Evolutionary conservation across 2,888 invertebrate genomes (phyloP).

Genomic region (Griposia aprilina): DNA sequence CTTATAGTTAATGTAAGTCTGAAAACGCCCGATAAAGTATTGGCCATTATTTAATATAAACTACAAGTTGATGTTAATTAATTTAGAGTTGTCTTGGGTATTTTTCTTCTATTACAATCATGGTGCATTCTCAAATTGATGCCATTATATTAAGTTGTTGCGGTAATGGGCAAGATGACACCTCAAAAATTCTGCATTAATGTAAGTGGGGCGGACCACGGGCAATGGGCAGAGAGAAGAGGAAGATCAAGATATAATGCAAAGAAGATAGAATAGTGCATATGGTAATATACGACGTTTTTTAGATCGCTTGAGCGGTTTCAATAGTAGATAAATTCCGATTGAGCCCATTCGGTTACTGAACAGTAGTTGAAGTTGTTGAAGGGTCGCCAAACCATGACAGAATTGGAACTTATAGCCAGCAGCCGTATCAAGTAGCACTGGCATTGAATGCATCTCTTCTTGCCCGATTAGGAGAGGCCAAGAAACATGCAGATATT

Average conservation of each 20-base stretch:
- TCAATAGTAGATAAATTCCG: too few species aligned
- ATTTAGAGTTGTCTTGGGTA: background rate
- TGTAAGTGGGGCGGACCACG: background rate
- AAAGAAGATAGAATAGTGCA: background rate
- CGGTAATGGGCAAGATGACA: background rate
- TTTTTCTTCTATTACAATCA: background rate
- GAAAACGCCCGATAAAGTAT: too few species aligned
- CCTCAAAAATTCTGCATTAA: background rate
- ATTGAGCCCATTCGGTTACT: too few species aligned
- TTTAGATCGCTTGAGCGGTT: too few species aligned
- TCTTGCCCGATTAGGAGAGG: background rate
- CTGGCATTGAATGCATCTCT: slow-evolving; percentile 18
- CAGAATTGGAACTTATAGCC: background rate
- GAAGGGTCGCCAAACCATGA: background rate
- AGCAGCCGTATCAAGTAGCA: background rate
- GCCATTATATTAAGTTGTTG: background rate
- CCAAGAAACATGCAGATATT: background rate
- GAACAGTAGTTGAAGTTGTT: background rate
- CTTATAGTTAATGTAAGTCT: too few species aligned
- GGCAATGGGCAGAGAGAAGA: background rate
- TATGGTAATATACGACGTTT: background rate
- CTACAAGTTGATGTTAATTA: background rate
- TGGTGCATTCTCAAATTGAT: background rate
- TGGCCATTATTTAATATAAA: too few species aligned
- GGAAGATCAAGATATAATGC: background rate